These are phyloP conservation scores for Drosophila lacertosa DNA, from an alignment of 1,140 invertebrate species.

Conservation along the genomic window DNA sequence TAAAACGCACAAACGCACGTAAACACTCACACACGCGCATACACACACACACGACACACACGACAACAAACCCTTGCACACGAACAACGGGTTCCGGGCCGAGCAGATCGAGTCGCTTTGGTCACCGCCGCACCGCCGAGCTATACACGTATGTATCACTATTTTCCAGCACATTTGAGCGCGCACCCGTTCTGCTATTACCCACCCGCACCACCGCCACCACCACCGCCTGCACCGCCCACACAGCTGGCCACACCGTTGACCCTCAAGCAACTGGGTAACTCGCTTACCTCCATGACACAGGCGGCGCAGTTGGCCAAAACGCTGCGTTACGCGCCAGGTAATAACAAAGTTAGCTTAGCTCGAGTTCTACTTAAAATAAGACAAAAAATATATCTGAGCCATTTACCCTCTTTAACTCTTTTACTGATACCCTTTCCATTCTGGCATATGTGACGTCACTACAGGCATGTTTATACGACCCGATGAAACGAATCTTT, in stretches of 20 bases:
- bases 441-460: conserved; percentile 78
- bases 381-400: no score
- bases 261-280: conserved; percentile 83
- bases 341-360: conserved; percentile 54
- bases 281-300: conserved; percentile 82
- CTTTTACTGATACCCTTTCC: conserved; percentile 19
- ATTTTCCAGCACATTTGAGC: conserved; percentile 84
- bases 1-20: conserved; percentile 49
- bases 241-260: conserved; percentile 75
- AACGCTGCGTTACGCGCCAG: conserved; percentile 82
- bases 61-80: conserved; percentile 42
- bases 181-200: conserved; percentile 84
- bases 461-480: conserved; percentile 89
- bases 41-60: conserved; percentile 10
- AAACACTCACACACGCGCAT: conserved; percentile 6
- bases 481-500: conserved; percentile 91
- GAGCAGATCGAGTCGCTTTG: conserved; percentile 84
- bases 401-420: background rate
- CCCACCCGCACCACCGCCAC: conserved; percentile 84
- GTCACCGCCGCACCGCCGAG: conserved; percentile 85
- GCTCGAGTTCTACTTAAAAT: conserved; percentile 5
- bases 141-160: conserved; percentile 85
- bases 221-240: conserved; percentile 66
- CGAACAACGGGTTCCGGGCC: conserved; percentile 32
- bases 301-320: conserved; percentile 83